A percentile compares a stretch with the other conserved stretches of the same genome.
These are phyloP conservation scores for Hydroisotoma schaefferi DNA, from an alignment of 2,888 invertebrate species.

Conservation along the genomic window DNA sequence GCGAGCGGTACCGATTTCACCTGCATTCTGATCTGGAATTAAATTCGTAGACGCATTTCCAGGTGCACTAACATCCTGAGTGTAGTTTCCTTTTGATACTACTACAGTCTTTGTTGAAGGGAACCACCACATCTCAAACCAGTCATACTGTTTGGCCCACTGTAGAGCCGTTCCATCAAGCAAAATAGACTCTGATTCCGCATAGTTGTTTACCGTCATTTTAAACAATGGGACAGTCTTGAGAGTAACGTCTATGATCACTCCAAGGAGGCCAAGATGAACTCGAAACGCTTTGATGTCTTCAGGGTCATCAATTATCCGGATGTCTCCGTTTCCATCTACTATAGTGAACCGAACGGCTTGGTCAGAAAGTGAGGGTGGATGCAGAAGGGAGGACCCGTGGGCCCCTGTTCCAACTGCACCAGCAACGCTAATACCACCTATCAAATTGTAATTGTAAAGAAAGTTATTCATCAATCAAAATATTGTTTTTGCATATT, in stretches of 20 bases:
- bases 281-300: constrained; percentile 26
- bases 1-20: constrained; percentile 23
- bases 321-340: constrained; percentile 24
- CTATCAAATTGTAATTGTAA: too few relatives aligned
- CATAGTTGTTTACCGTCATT: constrained; percentile 23
- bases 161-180: constrained; percentile 21
- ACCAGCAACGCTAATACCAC: constrained; percentile 36
- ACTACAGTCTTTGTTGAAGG: constrained; percentile 21
- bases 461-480: too few relatives aligned
- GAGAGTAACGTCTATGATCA: constrained; percentile 26
- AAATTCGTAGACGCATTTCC: constrained; percentile 31
- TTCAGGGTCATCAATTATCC: constrained; percentile 12
- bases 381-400: constrained; percentile 26
- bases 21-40: constrained; percentile 24
- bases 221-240: constrained; percentile 31
- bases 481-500: too few relatives aligned
- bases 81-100: constrained; percentile 27
- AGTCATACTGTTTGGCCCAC: constrained; percentile 22
- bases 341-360: constrained; percentile 26
- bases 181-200: constrained; percentile 21
- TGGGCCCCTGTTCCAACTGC: constrained; percentile 30
- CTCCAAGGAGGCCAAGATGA: constrained; percentile 30
- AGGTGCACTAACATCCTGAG: neutral
- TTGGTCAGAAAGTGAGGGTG: constrained; percentile 31
- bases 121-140: constrained; percentile 34